Evolutionary conservation across 2,888 invertebrate genomes (phyloP).

Genomic region (Electrophaes corylata): DNA sequence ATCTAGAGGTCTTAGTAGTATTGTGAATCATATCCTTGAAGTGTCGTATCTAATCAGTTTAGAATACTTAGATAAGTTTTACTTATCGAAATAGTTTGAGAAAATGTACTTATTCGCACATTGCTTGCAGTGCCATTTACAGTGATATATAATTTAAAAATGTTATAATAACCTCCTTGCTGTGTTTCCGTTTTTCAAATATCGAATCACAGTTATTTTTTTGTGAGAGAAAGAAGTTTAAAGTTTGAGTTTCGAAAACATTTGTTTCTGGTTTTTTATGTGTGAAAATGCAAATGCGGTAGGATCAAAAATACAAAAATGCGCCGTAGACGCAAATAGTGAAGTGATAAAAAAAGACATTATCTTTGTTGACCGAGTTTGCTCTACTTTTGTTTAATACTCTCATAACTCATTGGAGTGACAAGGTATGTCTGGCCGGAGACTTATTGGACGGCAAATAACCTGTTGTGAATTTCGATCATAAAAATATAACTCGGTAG

Average conservation of each 20-base stretch:
- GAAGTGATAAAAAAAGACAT: constrained; percentile 60
- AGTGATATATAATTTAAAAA: constrained; percentile 16
- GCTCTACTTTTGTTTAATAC: constrained; percentile 60
- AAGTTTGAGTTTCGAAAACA: background rate
- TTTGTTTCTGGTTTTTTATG: constrained; percentile 9
- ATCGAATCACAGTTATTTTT: background rate
- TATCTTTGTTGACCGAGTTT: constrained; percentile 71
- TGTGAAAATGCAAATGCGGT: constrained; percentile 33
- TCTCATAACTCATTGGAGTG: constrained; percentile 50
- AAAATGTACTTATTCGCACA: constrained; percentile 59
- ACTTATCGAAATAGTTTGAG: constrained; percentile 70
- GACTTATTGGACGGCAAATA: constrained; percentile 34
- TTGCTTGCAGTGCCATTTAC: constrained; percentile 40
- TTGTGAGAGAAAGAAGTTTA: background rate
- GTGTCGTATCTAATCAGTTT: constrained; percentile 73
- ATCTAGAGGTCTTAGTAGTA: constrained; percentile 24
- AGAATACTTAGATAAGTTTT: constrained; percentile 67
- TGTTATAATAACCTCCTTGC: constrained; percentile 13
- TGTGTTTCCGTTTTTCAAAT: constrained; percentile 12
- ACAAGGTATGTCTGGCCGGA: constrained; percentile 55
- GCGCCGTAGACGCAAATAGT: constrained; percentile 76
- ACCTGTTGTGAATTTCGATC: constrained; percentile 1
- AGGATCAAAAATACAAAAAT: constrained; percentile 55
- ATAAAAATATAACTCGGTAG: constrained; percentile 5
- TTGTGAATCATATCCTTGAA: constrained; percentile 69